Evolutionary conservation across 1,140 invertebrate species (phyloP), one percentile per base, ranked within the genome.

Genomic region (Hylaeus anthracinus): DNA sequence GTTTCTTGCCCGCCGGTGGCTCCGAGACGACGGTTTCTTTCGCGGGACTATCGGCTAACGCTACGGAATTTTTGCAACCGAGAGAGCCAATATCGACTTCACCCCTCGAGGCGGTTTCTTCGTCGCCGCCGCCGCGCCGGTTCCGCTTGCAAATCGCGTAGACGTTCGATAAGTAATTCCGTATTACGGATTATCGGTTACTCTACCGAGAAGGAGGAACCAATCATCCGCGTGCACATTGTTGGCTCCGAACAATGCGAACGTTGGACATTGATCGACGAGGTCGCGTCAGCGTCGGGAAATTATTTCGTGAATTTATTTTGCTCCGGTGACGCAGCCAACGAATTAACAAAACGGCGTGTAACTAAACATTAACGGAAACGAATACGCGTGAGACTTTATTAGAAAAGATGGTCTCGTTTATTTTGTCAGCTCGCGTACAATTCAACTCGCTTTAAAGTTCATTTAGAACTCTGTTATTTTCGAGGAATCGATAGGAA

Each of bases 141-240:
- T 15, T 8, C 43, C 14, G 39, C 39, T 65, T 1, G 15, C 43
- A 41, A 79, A 66, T 73, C 51, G 61, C 56, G 45, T 45, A 10
- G n/a, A 15, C 69, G 48, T n/a, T 65, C 77, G 77, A 79, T 66
- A 72, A 79, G 77, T 79, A 66, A 66, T 79, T 72, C 39, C 3
- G 43, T 56, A 79, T 79, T 73, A 79, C 43, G 70, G 70, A 79
- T 79, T 79, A 79, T 79, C 71, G 77, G 70, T 15, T 41, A 51
- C 2, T 51, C n/a, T 48, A 5, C 37, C n/a, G 67, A 15, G 8
- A 53, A 55, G 10, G n/a, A 79, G 61, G 77, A 79, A 48, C 61
- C 77, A 66, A 79, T 79, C 77, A 73, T 65, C 43, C 71, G 71
- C 15, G 61, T 48, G 71, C 51, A 66, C 70, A 79, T 65, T 79